A percentile compares a stretch with the other conserved stretches of the same genome.
These are phyloP conservation scores for Pammene aurita DNA, from an alignment of 2,888 invertebrate genomes.

Conservation along the genomic window DNA sequence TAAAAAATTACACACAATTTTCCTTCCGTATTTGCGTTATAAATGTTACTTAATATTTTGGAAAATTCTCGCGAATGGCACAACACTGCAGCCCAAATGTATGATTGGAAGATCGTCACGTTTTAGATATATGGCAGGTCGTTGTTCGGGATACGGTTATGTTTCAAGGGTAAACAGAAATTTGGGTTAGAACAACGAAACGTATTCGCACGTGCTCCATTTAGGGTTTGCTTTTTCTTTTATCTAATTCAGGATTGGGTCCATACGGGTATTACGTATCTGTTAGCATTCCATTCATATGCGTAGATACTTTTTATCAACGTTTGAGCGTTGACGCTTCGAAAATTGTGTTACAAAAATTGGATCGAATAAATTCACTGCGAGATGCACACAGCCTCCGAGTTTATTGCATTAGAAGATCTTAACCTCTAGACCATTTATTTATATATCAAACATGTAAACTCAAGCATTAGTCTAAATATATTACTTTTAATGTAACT, in stretches of 20 bases:
- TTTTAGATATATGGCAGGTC: constrained; percentile 36
- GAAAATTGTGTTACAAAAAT: no score
- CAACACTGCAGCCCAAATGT: constrained; percentile 1
- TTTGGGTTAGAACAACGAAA: constrained; percentile 29
- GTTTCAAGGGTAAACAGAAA: constrained; percentile 29
- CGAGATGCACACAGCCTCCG: no score
- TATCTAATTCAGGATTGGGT: constrained; percentile 8
- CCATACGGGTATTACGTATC: neutral
- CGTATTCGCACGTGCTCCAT: constrained; percentile 19
- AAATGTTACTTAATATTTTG: no score
- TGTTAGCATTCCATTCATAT: neutral
- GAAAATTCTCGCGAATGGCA: neutral
- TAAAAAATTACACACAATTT: no score
- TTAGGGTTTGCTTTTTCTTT: constrained; percentile 4
- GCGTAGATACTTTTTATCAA: no score
- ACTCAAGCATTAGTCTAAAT: no score
- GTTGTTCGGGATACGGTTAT: constrained; percentile 25
- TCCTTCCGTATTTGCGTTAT: no score
- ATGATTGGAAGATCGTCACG: constrained; percentile 34
- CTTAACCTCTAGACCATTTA: no score
- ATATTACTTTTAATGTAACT: neutral
- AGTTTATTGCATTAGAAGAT: no score
- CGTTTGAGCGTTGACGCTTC: no score
- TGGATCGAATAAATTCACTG: no score
- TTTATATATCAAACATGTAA: no score